Base-by-base conservation (phyloP, 2,888 invertebrate species). In the Corythucha ciliata region DNA sequence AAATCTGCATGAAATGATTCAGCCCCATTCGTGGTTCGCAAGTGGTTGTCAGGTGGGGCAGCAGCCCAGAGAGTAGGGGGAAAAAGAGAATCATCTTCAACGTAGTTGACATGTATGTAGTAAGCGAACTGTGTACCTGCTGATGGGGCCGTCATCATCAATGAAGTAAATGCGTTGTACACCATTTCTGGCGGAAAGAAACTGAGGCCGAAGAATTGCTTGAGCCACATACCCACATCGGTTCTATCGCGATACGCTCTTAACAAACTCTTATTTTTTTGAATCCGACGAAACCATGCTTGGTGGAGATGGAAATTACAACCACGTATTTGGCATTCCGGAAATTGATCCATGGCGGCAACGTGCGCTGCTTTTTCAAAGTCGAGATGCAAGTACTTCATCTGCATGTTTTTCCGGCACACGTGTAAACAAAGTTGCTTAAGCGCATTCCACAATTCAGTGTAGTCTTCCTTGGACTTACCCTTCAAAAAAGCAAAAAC, bases 141-240 rank as follows among this genome's bases (percentile, higher is more conserved):
- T n/a, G 47, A 24, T 25, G 47, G 36, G 25, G 47, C 47, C 24
- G 33, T 34, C 25, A 37, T 37, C 47, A 47, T 47, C 47, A 47
- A 25, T 18, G 36, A 47, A 34, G 22, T 7, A 34, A 36, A 47
- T 10, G 47, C 47, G 47, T 47, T 47, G 34, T 16, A 18, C 33
- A 46, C 45, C 8, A n/a, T n/a, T n/a, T n/a, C n/a, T n/a, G n/a
- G n/a, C n/a, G n/a, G n/a, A n/a, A n/a, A n/a, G n/a, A n/a, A n/a
- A n/a, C n/a, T 3, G 4, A 29, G 20, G 27, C 45, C 45, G 29
- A 45, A 45, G 32, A 45, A 45, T 16, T 7, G 27, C 27, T 45
- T 26, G 6, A 45, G 32, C 45, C 45, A 45, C 45, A 18, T 26
- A n/a, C 45, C 8, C 32, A 29, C 45, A 27, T 6, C 29, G 18